These are phyloP conservation scores for Nothoprocta pentlandii DNA, from an alignment of 2,113 vertebrate genomes.

Conservation along the genomic window DNA sequence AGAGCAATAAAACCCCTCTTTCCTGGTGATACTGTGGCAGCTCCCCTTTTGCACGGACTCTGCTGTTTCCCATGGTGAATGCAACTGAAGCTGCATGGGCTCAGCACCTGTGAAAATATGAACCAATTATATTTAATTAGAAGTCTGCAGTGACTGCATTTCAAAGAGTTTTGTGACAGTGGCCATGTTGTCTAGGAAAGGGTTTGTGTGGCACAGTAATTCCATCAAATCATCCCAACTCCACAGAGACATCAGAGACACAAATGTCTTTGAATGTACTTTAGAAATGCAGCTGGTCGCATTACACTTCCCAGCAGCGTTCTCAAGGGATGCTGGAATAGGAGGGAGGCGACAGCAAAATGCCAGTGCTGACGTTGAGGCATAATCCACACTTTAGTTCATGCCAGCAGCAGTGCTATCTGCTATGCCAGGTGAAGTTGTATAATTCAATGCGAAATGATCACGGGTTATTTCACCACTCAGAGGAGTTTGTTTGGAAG, in stretches of 20 bases:
- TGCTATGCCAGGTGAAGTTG: not conserved
- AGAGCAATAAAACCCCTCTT: not conserved
- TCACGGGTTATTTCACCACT: not conserved
- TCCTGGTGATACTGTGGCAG: not conserved
- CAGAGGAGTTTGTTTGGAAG: not conserved
- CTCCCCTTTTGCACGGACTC: not conserved
- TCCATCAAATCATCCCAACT: not conserved
- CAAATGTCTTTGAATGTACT: not conserved
- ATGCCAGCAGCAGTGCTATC: not conserved
- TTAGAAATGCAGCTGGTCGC: not conserved
- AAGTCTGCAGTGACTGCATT: not conserved
- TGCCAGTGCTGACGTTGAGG: not conserved
- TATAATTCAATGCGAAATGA: not conserved
- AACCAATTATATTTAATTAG: not conserved
- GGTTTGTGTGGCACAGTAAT: not conserved
- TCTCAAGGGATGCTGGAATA: not conserved
- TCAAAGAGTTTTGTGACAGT: constrained; percentile 12
- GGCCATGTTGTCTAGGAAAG: not conserved
- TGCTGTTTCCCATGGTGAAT: not conserved
- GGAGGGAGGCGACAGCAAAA: not conserved
- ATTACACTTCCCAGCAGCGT: not conserved
- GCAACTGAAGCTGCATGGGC: not conserved
- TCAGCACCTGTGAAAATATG: constrained; percentile 16
- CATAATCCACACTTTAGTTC: not conserved
- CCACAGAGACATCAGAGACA: not conserved